Evolutionary conservation across 2,888 invertebrate species (phyloP), one percentile per base, ranked within the genome.

Genomic region (Branchipolynoe longqiensis): DNA sequence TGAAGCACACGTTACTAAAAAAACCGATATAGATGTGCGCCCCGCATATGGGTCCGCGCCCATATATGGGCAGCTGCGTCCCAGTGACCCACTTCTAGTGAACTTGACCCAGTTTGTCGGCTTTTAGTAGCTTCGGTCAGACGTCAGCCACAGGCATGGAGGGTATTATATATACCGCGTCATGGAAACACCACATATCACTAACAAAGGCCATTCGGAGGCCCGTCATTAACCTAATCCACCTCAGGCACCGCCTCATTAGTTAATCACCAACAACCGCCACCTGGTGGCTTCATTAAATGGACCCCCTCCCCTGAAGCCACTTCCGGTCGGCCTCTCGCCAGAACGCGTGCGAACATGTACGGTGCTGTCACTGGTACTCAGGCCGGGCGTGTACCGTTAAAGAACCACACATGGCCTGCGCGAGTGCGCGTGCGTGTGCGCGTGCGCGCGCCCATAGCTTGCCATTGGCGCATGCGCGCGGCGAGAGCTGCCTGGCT

Each of bases 171-270:
- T 38, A 69, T 69, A 69, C n/a, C n/a, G n/a, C 69, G 38, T 69
- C 69, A 69, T n/a, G 22, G 6, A 33, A 12, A 36, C 69, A 69
- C 18, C 36, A 31, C 69, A 69, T 69, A 69, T 12, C 18, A 12
- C 38, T 33, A 69, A 69, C 69, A 69, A 69, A 69, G 69, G 22
- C 69, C 38, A 38, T 33, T 12, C 36, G 18, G 36, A 38, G 22
- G n/a, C 69, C 25, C 38, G 4, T 69, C 69, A 69, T 69, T 36
- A 38, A 38, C 69, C 69, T 69, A 69, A 36, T 33, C 69, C 69
- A 69, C 38, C 69, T 69, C 33, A 69, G 69, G 69, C 22, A 38
- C 36, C n/a, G 22, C 33, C 69, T 69, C 69, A 69, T 69, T 69
- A 69, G 69, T 38, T 69, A 69, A 33, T 69, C 69, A 69, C 69